phyloP scores from a whole-genome alignment of 2,797 vertebrate genomes.

The Tiaroga cobitis region DNA sequence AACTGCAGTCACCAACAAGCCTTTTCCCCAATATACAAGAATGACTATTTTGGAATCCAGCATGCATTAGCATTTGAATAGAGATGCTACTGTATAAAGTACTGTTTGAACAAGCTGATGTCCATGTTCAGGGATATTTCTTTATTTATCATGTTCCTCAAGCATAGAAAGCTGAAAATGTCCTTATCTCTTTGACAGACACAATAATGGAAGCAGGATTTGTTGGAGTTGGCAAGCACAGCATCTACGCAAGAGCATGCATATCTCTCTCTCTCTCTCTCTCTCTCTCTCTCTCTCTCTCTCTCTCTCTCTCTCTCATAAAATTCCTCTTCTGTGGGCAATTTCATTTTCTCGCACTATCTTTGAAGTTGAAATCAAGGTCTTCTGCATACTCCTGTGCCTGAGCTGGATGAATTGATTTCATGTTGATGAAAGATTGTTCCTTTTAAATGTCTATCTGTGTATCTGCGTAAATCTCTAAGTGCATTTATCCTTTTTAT shows the following conservation, averaged over 20 bases:
- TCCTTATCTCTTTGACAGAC: conserved; percentile 39
- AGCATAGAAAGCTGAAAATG: conserved; percentile 15
- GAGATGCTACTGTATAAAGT: conserved; percentile 14
- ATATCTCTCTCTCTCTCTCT: not conserved
- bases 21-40: conserved; percentile 9
- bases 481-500: conserved; percentile 32
- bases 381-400: conserved; percentile 1
- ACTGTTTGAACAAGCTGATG: conserved; percentile 34
- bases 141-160: conserved; percentile 41
- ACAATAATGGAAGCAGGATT: conserved; percentile 27
- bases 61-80: conserved; percentile 53
- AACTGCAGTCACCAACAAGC: conserved; percentile 10
- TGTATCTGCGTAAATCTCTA: conserved; percentile 8
- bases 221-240: conserved; percentile 33
- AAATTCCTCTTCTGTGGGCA: conserved; percentile 36
- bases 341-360: conserved; percentile 37
- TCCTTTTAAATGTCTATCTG: not conserved
- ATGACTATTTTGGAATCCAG: conserved; percentile 19
- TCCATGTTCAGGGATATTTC: conserved; percentile 28
- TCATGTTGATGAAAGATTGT: conserved; percentile 35
- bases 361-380: conserved; percentile 49
- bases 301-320: not conserved
- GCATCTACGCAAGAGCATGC: not conserved
- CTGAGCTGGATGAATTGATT: conserved; percentile 29
- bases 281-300: not conserved